Evolutionary conservation across 1,140 invertebrate genomes (phyloP), one percentile per base, ranked within the genome.

Genomic region (Calephelis virginiensis): DNA sequence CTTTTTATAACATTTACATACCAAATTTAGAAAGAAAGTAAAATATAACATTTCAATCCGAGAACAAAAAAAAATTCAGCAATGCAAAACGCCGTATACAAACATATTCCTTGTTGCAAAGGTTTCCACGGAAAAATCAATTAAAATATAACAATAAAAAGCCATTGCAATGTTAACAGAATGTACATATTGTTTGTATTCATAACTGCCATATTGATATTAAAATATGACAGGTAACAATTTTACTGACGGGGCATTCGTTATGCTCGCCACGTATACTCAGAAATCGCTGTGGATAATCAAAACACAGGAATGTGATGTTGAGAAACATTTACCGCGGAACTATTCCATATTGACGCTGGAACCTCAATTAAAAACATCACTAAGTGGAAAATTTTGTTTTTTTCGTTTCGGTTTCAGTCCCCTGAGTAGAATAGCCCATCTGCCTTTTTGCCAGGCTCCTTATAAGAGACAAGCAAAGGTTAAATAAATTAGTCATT

Each of bases 211-310:
- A 64, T 60, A 73, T 70, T 68, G 63, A 72, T 68, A 73, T 67
- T 66, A 63, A 66, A 61, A 67, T 67, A 56, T 28, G 53, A 56
- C 53, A 37, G 10, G 50, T 50, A 49, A 61, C 67, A 70, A 75
- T 72, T 67, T 66, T 61, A 69, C 72, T 71, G 50, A 65, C 62
- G 14, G 43, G 60, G 14, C 53, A 65, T 65, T 56, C 66, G 56
- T 71, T 73, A 77, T 77, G 75, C 73, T 37, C 43, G 50, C 63
- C 75, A 69, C 75, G 75, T 76, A 56, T 69, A 50, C 61, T 17
- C 69, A 73, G 76, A 74, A 77, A 66, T 71, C 48, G 45, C 66
- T 50, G 60, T 40, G 40, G 61, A 61, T 45, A 62, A 69, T 65
- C 50, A 53, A 53, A 53, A 53, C 17, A 17, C 50, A 53, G 28